These are phyloP conservation scores for Archocentrus centrarchus DNA, from an alignment of 2,113 vertebrate species.

Conservation along the genomic window DNA sequence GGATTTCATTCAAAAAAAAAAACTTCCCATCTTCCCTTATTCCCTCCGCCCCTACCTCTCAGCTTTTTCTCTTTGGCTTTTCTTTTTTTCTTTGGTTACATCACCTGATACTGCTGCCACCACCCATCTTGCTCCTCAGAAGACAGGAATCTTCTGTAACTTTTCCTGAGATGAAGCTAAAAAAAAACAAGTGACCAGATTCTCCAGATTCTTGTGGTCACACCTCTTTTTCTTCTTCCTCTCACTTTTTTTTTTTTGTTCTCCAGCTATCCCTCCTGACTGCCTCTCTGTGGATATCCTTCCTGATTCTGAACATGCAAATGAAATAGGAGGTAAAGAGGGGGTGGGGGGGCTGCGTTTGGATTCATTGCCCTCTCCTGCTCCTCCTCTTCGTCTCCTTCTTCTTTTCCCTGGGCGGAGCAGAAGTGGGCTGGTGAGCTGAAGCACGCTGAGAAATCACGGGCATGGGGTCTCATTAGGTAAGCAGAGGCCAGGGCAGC, in stretches of 20 bases:
- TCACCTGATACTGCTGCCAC: constrained; percentile 67
- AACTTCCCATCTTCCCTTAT: constrained; percentile 13
- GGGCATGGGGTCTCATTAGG: constrained; percentile 83
- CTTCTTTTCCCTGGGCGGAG: constrained; percentile 64
- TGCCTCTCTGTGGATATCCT: constrained; percentile 66
- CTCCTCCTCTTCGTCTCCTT: constrained; percentile 49
- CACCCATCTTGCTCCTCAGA: constrained; percentile 23
- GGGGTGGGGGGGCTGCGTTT: constrained; percentile 24
- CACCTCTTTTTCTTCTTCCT: constrained; percentile 41
- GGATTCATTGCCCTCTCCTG: constrained; percentile 46
- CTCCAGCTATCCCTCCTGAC: constrained; percentile 60
- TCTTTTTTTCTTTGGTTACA: constrained; percentile 24
- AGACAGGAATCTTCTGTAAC: constrained; percentile 62
- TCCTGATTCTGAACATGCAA: constrained; percentile 74
- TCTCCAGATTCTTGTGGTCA: constrained; percentile 49
- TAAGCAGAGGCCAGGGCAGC: constrained; percentile 77
- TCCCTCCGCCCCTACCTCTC: constrained; percentile 30
- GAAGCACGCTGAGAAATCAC: constrained; percentile 68
- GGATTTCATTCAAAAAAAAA: constrained; percentile 87
- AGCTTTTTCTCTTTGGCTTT: constrained; percentile 6
- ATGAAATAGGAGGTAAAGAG: constrained; percentile 61
- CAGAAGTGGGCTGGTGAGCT: constrained; percentile 63
- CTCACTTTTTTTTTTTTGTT: constrained; percentile 32
- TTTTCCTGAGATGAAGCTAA: constrained; percentile 56
- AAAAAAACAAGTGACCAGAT: constrained; percentile 43